phyloP scores from a whole-genome alignment of 2,797 vertebrate genomes.

The Ammospiza maritima region DNA sequence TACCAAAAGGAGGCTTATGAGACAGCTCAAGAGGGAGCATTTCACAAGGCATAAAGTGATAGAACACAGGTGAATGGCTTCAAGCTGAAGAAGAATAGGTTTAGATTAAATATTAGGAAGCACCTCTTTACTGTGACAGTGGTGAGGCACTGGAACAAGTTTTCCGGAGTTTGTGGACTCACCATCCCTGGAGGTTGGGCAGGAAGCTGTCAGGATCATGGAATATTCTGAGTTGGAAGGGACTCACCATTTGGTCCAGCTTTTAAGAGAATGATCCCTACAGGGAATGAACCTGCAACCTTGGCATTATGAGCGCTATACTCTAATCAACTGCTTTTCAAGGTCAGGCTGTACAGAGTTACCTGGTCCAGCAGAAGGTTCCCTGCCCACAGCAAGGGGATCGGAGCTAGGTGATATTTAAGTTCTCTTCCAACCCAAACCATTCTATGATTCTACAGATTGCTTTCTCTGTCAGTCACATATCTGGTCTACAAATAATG shows the following conservation, averaged over 20 bases:
- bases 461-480: neutral
- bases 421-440: neutral
- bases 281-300: neutral
- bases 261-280: neutral
- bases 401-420: neutral
- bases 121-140: neutral
- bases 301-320: accelerated
- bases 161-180: neutral
- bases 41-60: too few relatives aligned
- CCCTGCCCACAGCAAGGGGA: too few relatives aligned
- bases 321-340: neutral
- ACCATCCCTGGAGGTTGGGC: neutral
- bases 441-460: neutral
- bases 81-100: neutral
- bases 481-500: neutral
- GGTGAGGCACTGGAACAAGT: neutral
- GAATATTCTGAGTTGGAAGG: neutral
- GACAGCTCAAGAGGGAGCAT: neutral
- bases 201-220: neutral
- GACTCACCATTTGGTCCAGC: neutral
- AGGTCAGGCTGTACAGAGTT: neutral
- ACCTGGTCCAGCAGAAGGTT: neutral
- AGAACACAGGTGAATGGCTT: neutral
- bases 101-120: neutral
- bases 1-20: neutral